Evolutionary conservation across 64 coral and sea anemone species (phyloP).

Genomic region (Platygyra sinensis): DNA sequence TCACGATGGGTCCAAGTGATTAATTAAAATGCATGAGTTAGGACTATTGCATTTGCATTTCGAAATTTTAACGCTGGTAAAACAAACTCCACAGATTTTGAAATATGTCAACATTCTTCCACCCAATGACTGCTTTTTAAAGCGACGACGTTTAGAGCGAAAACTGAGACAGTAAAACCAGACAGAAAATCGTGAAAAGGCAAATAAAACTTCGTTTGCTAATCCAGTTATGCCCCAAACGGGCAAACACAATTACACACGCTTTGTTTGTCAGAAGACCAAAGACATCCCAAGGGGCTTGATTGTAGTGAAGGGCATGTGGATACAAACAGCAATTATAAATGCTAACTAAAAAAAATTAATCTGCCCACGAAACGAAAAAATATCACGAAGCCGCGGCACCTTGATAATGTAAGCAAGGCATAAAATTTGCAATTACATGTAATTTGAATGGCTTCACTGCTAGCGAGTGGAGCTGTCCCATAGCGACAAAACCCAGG

Average conservation of each 20-base stretch:
- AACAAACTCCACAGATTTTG: neutral
- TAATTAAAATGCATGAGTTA: neutral
- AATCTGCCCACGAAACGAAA: neutral
- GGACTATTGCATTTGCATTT: neutral
- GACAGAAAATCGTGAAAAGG: neutral
- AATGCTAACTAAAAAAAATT: constrained; percentile 7
- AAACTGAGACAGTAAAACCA: neutral
- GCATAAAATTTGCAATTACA: too few species aligned
- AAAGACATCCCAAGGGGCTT: neutral
- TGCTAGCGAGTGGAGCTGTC: too few species aligned
- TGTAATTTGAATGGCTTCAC: too few species aligned
- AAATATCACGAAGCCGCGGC: neutral
- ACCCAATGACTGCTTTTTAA: neutral
- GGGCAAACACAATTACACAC: constrained; percentile 4
- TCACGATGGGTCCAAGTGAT: neutral
- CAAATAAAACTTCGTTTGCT: neutral
- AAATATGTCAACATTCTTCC: neutral
- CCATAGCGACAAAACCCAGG: too few species aligned
- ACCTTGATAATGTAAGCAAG: too few species aligned
- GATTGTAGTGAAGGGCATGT: neutral
- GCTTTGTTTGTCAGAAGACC: neutral
- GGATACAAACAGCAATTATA: neutral
- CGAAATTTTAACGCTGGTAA: neutral
- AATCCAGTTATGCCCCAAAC: neutral
- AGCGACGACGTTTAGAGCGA: neutral